These are phyloP conservation scores for Agrypnia vestita DNA, from an alignment of 1,140 invertebrate species.

Conservation along the genomic window DNA sequence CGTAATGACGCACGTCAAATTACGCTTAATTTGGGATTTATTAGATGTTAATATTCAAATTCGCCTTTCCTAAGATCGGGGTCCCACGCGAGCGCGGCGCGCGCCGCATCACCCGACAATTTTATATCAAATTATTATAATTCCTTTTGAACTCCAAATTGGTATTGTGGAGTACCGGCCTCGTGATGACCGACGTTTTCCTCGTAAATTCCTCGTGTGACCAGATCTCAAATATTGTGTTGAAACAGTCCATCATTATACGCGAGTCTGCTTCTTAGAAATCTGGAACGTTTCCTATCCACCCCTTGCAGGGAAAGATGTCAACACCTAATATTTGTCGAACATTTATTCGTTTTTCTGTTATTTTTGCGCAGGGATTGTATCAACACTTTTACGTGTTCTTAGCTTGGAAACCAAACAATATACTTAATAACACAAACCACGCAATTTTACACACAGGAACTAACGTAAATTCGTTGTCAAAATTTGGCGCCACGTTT, in stretches of 20 bases:
- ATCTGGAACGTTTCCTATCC: neutral
- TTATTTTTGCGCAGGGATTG: no score
- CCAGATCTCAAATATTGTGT: neutral
- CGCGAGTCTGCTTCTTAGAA: neutral
- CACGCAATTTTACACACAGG: no score
- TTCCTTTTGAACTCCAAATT: slow-evolving; percentile 56
- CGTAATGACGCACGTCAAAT: slow-evolving; percentile 36
- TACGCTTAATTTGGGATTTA: slow-evolving; percentile 27
- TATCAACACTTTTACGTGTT: no score
- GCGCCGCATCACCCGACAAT: slow-evolving; percentile 52
- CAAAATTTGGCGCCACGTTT: no score
- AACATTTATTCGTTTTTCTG: no score
- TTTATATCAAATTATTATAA: slow-evolving; percentile 59
- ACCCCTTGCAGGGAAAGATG: no score
- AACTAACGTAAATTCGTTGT: no score
- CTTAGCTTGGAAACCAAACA: no score
- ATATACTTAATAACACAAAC: no score
- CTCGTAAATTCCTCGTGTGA: neutral
- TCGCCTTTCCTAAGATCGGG: slow-evolving; percentile 3
- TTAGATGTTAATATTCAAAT: slow-evolving; percentile 43
- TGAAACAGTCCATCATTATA: neutral
- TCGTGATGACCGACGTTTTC: slow-evolving; percentile 32
- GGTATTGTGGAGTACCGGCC: slow-evolving; percentile 50
- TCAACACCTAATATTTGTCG: neutral
- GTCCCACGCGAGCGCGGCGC: slow-evolving; percentile 44